These are phyloP conservation scores for Cathartes aura DNA, from an alignment of 2,113 vertebrate species.

Conservation along the genomic window DNA sequence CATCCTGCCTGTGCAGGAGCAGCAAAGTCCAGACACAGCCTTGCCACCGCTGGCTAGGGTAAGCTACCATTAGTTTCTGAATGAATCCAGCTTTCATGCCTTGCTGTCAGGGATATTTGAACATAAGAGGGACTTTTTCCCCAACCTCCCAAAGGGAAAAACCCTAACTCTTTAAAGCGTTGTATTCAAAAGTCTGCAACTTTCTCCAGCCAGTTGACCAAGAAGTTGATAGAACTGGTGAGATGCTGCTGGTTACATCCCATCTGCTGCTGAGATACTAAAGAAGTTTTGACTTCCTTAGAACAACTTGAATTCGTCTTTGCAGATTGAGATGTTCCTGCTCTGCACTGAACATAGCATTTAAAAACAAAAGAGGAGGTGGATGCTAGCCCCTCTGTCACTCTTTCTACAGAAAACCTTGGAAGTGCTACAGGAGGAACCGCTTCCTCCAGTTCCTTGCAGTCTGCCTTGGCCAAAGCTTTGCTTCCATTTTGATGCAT, in stretches of 20 bases:
- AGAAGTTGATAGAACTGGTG: not conserved
- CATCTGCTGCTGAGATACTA: not conserved
- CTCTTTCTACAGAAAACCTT: not conserved
- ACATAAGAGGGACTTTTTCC: not conserved
- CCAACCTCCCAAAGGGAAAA: not conserved
- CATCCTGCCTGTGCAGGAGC: not conserved
- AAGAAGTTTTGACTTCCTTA: not conserved
- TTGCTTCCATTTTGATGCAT: not conserved
- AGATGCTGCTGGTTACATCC: not conserved
- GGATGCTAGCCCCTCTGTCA: not conserved
- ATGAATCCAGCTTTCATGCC: not conserved
- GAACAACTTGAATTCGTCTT: not conserved
- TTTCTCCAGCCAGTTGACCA: not conserved
- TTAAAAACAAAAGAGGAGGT: not conserved
- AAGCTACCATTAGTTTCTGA: not conserved
- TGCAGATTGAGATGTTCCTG: not conserved
- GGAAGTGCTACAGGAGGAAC: not conserved
- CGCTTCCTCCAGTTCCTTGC: not conserved
- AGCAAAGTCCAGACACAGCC: not conserved
- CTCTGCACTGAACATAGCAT: not conserved
- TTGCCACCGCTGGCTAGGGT: not conserved
- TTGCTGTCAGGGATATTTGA: not conserved
- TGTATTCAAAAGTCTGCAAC: not conserved
- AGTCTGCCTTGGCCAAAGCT: not conserved
- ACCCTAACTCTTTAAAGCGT: accelerated